phyloP scores from a whole-genome alignment of 2,888 invertebrate species.

The Caenorhabditis macrosperma region DNA sequence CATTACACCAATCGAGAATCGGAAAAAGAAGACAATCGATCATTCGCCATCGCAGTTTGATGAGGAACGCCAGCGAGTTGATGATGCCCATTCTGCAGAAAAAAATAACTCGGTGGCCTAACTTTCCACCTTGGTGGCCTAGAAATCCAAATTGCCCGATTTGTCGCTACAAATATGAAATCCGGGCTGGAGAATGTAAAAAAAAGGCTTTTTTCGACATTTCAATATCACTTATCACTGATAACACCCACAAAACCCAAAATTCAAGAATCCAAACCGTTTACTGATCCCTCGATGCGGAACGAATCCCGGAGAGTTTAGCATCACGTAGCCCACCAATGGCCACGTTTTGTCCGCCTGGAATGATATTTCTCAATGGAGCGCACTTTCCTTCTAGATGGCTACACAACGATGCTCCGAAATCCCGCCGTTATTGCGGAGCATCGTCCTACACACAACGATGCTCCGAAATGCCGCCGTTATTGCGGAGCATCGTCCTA shows the following conservation, averaged over 20 bases:
- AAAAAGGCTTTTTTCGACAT: background rate
- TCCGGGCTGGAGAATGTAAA: too few relatives aligned
- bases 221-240: background rate
- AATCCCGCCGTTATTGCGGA: too few relatives aligned
- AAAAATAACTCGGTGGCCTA: background rate
- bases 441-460: too few relatives aligned
- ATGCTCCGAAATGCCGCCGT: too few relatives aligned
- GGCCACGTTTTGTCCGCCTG: constrained; percentile 49
- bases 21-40: constrained; percentile 39
- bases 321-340: constrained; percentile 32
- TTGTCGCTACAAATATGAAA: too few relatives aligned
- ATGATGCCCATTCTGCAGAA: constrained; percentile 45
- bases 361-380: background rate
- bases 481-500: too few relatives aligned
- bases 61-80: constrained; percentile 30
- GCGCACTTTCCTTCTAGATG: too few relatives aligned
- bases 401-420: too few relatives aligned
- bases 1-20: constrained; percentile 52
- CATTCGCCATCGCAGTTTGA: constrained; percentile 13
- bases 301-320: constrained; percentile 54
- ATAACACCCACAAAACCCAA: background rate
- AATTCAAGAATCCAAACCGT: too few relatives aligned
- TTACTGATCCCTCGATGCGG: constrained; percentile 39
- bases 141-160: too few relatives aligned
- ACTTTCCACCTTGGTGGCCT: too few relatives aligned